Percentiles rank a stretch among this genome's conserved stretches.
phyloP scores from a whole-genome alignment of 1,140 invertebrate species.

The Magallana ariakensis region DNA sequence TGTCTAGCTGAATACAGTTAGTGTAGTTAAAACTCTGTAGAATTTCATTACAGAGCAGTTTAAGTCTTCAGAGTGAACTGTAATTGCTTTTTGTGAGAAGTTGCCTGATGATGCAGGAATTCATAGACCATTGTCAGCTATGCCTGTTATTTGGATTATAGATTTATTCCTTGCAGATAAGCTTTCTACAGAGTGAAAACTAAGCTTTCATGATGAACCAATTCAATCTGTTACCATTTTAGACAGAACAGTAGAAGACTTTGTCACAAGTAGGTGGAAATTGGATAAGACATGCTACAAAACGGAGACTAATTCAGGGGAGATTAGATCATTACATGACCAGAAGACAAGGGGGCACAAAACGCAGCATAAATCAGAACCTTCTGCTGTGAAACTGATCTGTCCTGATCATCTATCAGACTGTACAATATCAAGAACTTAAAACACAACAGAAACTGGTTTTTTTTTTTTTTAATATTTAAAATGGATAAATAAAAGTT shows the following conservation, averaged over 20 bases:
- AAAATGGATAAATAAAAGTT: background rate
- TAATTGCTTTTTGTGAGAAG: background rate
- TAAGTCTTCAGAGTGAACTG: background rate
- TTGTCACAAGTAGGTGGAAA: conserved; percentile 27
- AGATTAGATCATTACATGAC: background rate
- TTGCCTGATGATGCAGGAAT: background rate
- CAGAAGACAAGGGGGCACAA: too few species aligned
- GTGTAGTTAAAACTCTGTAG: background rate
- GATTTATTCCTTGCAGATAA: background rate
- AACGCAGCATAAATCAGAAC: too few species aligned
- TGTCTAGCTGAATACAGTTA: background rate
- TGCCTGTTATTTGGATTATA: background rate
- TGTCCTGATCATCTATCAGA: too few species aligned
- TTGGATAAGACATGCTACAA: background rate
- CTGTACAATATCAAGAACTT: too few species aligned
- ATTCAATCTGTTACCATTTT: background rate
- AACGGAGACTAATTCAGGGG: background rate
- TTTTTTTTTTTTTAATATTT: too few species aligned
- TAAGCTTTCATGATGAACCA: too few species aligned
- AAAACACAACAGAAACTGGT: too few species aligned
- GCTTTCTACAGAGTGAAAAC: too few species aligned
- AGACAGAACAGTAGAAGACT: background rate
- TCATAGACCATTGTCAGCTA: too few species aligned
- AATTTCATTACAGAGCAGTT: conserved; percentile 3
- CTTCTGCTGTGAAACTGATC: too few species aligned